Conservation (phyloP, 2,797 vertebrate species). For the Diplodus sargus region DNA sequence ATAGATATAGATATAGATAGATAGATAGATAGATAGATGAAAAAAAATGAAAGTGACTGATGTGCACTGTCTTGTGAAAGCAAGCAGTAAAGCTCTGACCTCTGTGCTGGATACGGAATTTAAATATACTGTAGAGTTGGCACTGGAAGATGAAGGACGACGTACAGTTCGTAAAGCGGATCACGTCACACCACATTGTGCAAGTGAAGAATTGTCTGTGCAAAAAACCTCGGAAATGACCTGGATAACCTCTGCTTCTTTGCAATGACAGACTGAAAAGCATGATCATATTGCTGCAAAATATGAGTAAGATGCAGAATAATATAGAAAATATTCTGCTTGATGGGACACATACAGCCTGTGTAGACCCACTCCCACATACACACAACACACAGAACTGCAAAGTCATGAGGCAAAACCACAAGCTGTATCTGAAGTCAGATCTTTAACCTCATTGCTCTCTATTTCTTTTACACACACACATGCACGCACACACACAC, state of each 20-base stretch:
- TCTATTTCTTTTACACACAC: slow-evolving; percentile 35
- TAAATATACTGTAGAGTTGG: too few species aligned
- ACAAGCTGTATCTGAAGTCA: slow-evolving; percentile 39
- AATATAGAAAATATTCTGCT: not conserved
- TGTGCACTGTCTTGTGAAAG: too few species aligned
- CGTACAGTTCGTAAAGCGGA: too few species aligned
- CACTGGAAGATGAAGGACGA: too few species aligned
- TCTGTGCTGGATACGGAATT: too few species aligned
- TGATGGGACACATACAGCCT: slow-evolving; percentile 53
- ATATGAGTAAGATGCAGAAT: not conserved
- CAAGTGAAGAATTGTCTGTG: not conserved
- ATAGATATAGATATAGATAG: too few species aligned
- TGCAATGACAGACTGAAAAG: not conserved
- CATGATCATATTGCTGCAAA: not conserved
- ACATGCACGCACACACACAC: not conserved
- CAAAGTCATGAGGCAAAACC: slow-evolving; percentile 55
- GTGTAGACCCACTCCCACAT: not conserved
- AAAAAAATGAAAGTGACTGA: too few species aligned
- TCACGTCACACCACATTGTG: too few species aligned
- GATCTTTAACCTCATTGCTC: slow-evolving; percentile 21
- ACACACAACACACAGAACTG: slow-evolving; percentile 28
- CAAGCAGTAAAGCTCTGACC: too few species aligned
- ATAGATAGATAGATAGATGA: too few species aligned
- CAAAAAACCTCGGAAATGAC: not conserved
- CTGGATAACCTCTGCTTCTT: not conserved